Base-by-base conservation (phyloP, 2,113 vertebrate genomes). In the Tupaia tana region DNA sequence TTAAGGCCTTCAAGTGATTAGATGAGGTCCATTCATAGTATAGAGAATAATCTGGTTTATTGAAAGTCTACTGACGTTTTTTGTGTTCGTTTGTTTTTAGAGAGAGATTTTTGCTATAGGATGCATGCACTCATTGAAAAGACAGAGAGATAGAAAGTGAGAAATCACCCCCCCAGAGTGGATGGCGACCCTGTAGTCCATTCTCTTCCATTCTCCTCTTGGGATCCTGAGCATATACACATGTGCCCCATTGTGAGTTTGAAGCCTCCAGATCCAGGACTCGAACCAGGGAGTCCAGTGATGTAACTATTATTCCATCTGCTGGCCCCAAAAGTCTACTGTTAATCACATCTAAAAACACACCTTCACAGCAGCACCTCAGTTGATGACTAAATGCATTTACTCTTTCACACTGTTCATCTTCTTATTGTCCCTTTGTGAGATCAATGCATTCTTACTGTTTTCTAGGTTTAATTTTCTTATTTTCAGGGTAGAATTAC, bases 401-500 rank as follows among this genome's bases (percentile, higher is more conserved):
- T 69, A 27, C 7, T 81, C 43, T 95, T 25, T 84, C 13, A 4
- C n/a, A 25, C 19, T 69, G 7, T 86, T 89, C n/a, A 7, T 95
- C 82, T 89, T 95, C 29, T 63, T 81, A 19, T 14, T 25, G 54
- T 95, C 80, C 93, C 86, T 95, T 78, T 91, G 78, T 89, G 79
- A 94, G 83, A 63, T 77, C 95, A 89, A 93, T 90, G 67, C 78
- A 90, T 64, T 70, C n/a, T 86, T 94, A 89, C 83, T 93, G 86
- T 89, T 96, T 95, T 71, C 86, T 66, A 91, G 83, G 86, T 97
- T 96, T 97, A 24, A 95, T 82, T 89, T 93, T 96, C 75, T 95
- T 95, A 79, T 95, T 97, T 97, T 58, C 22, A 96, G 94, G 80
- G 29, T 97, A 82, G 80, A 97, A 95, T 97, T 98, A 96, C 89